Percentiles rank a stretch among this genome's conserved stretches.
Conservation (phyloP, 2,888 invertebrate genomes). For the Trichogramma evanescens region DNA sequence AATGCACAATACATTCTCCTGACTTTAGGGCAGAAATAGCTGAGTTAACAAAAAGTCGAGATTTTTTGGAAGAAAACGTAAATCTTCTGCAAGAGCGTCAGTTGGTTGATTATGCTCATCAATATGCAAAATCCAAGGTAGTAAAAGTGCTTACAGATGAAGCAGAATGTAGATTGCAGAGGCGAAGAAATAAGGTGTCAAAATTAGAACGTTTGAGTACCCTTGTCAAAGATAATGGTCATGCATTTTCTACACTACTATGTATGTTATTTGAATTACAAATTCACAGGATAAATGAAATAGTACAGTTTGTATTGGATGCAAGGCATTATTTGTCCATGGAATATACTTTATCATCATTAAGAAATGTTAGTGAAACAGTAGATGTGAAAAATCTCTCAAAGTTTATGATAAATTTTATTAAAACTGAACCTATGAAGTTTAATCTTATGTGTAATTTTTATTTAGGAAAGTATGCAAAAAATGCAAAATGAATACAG, state of each 20-base stretch:
- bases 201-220: conserved; percentile 32
- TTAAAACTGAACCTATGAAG: neutral
- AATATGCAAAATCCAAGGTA: conserved; percentile 30
- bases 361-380: conserved; percentile 36
- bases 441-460: neutral
- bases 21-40: conserved; percentile 32
- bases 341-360: conserved; percentile 35
- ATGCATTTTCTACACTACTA: conserved; percentile 37
- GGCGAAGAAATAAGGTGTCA: conserved; percentile 27
- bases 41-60: conserved; percentile 31
- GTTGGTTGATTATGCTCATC: conserved; percentile 28
- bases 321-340: conserved; percentile 36
- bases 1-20: neutral
- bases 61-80: conserved; percentile 36
- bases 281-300: conserved; percentile 30
- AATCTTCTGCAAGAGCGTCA: conserved; percentile 30
- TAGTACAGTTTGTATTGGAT: conserved; percentile 36
- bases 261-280: conserved; percentile 40
- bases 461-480: conserved; percentile 34
- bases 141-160: conserved; percentile 34
- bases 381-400: neutral
- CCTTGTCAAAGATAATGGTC: conserved; percentile 36
- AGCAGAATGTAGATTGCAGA: conserved; percentile 29
- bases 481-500: conserved; percentile 33
- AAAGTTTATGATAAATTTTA: neutral